Percentiles rank a stretch among this genome's conserved stretches.
Evolutionary conservation across 1,140 invertebrate genomes (phyloP).

Genomic region (Aleiodes sp.): DNA sequence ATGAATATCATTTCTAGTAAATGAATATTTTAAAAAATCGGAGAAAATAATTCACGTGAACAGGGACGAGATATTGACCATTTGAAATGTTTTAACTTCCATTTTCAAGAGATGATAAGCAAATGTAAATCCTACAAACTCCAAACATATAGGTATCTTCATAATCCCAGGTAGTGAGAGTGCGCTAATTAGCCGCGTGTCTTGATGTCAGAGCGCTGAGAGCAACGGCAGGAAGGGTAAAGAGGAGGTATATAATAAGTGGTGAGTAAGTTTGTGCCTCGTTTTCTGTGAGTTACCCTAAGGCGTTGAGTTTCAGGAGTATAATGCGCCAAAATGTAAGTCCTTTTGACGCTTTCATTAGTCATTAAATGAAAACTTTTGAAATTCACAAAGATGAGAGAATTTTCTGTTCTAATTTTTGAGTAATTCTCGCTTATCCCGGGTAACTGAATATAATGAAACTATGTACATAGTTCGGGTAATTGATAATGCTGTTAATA

Average conservation of each 20-base stretch:
- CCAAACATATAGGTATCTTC: neutral
- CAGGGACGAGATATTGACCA: too few species aligned
- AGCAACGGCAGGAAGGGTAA: neutral
- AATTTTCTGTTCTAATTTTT: too few species aligned
- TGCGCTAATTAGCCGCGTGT: constrained; percentile 44
- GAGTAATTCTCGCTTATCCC: too few species aligned
- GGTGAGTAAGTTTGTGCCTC: constrained; percentile 2
- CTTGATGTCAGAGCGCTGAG: constrained; percentile 26
- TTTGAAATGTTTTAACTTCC: constrained; percentile 24
- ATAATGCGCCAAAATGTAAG: neutral
- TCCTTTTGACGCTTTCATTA: neutral
- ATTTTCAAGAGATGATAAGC: constrained; percentile 36
- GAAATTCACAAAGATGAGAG: too few species aligned
- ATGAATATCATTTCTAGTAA: too few species aligned
- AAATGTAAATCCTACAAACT: constrained; percentile 30
- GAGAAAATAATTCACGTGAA: too few species aligned
- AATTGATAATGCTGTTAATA: too few species aligned
- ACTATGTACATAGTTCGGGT: too few species aligned
- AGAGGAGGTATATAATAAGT: neutral
- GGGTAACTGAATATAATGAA: too few species aligned
- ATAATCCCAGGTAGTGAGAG: constrained; percentile 24
- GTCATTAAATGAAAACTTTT: neutral
- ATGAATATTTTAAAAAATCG: too few species aligned
- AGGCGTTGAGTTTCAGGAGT: neutral
- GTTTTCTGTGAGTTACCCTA: neutral